phyloP scores from a whole-genome alignment of 2,797 vertebrate species.

The Hoplostethus atlanticus region DNA sequence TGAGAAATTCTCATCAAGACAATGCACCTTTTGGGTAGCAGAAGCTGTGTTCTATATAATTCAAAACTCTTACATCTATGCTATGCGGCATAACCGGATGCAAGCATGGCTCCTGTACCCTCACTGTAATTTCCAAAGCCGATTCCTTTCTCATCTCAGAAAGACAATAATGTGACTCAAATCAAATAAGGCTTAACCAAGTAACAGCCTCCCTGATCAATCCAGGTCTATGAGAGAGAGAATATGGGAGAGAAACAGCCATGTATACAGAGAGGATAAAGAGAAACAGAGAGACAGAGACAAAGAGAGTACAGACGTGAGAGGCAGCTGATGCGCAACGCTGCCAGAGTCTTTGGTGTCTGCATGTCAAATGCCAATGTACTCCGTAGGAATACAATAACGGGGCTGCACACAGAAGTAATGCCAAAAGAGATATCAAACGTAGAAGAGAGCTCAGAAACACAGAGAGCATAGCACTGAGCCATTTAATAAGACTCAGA shows the following conservation, averaged over 20 bases:
- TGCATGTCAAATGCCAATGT: constrained; percentile 76
- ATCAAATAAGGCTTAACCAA: constrained; percentile 49
- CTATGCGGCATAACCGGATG: not conserved
- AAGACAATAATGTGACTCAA: constrained; percentile 28
- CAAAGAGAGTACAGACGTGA: constrained; percentile 47
- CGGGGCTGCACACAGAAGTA: constrained; percentile 70
- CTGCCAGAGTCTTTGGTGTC: constrained; percentile 69
- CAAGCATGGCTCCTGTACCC: not conserved
- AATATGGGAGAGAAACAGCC: not conserved
- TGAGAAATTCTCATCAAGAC: not conserved
- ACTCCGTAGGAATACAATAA: constrained; percentile 79
- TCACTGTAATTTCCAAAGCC: constrained; percentile 14
- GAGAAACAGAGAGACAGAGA: constrained; percentile 40
- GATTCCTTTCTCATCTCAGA: constrained; percentile 3
- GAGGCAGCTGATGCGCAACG: constrained; percentile 69
- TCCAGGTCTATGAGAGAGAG: constrained; percentile 41
- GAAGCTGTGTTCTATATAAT: constrained; percentile 11
- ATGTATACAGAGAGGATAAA: constrained; percentile 6
- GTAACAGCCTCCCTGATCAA: constrained; percentile 33
- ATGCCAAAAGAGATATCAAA: constrained; percentile 77
- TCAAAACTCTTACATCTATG: not conserved
- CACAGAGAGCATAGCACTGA: constrained; percentile 46
- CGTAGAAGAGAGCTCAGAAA: constrained; percentile 56
- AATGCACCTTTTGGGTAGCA: not conserved
- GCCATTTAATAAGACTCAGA: constrained; percentile 67